Evolutionary conservation across 2,113 vertebrate genomes (phyloP).

Genomic region (Rhodinocichla rosea): DNA sequence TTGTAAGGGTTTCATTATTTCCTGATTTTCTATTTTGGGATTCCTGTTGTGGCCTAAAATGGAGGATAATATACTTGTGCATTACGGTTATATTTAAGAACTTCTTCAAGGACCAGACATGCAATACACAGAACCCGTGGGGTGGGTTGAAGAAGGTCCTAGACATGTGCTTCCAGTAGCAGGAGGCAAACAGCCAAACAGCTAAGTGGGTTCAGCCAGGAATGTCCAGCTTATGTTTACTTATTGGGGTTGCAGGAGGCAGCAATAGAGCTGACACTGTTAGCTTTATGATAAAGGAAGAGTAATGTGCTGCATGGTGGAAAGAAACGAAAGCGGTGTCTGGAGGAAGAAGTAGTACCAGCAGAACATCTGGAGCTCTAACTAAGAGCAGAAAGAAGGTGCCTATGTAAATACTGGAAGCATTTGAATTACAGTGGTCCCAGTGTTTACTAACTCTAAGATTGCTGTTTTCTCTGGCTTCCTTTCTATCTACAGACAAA

Average conservation of each 20-base stretch:
- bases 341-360: background rate
- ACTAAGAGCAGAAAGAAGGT: background rate
- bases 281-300: background rate
- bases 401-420: background rate
- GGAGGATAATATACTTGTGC: background rate
- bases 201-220: background rate
- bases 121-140: background rate
- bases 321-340: background rate
- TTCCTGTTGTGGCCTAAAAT: background rate
- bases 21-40: background rate
- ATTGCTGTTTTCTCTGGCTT: too few species aligned
- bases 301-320: background rate
- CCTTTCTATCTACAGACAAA: background rate
- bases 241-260: too few species aligned
- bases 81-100: background rate
- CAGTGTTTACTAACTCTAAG: background rate
- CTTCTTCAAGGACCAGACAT: background rate
- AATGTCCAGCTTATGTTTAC: background rate
- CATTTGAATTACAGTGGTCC: background rate
- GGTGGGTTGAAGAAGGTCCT: background rate
- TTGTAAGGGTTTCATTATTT: background rate
- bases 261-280: background rate
- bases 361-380: background rate
- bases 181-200: background rate
- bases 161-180: background rate